Base-by-base conservation (phyloP, 1,140 invertebrate species). In the Drosophila burlai region DNA sequence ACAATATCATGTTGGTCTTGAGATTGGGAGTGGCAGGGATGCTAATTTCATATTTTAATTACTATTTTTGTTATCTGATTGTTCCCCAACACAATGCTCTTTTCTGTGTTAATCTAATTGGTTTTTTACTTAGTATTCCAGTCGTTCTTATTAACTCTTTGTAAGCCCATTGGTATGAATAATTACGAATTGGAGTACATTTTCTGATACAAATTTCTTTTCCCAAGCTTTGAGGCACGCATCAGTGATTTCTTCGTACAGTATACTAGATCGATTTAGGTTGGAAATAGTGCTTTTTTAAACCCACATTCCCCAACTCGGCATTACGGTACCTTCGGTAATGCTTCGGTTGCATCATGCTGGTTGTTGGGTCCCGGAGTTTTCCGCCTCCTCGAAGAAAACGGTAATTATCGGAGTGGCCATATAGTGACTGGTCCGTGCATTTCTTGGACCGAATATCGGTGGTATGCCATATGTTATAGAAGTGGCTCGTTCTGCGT, bases 371-470 rank as follows among this genome's bases (percentile, higher is more conserved):
- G 60, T 21, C 16, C 66, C 46, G 13, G 45, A 57, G 62, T 71
- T 54, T 71, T 36, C 31, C 40, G 31, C 26, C 15, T 46, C 47
- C 21, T 45, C 47, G 16, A 40, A 65, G 65, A 42, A 72, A 73
- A 73, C 68, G 29, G 40, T 74, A 73, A 74, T 74, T 74, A 74
- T 74, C 55, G 50, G 50, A 49, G 42, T 67, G 50, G 29, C 34
- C 63, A 80, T 54, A 36, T 38, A 54, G 52, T 36, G 52, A 67
- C 40, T 47, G 49, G 26, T 36, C 50, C 72, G 59, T 83, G 73
- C 46, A 83, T 80, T 71, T 83, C 81, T 79, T 80, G 81, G 68
- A 65, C 74, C 59, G 68, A 68, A 81, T 81, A 58, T 65, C 61
- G 60, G 62, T 46, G 75, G 64, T 76, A 78, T 77, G 69, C 66